Percentiles rank a stretch among this genome's conserved stretches.
Evolutionary conservation across 2,797 vertebrate genomes (phyloP).

Genomic region (Hydrophis major): DNA sequence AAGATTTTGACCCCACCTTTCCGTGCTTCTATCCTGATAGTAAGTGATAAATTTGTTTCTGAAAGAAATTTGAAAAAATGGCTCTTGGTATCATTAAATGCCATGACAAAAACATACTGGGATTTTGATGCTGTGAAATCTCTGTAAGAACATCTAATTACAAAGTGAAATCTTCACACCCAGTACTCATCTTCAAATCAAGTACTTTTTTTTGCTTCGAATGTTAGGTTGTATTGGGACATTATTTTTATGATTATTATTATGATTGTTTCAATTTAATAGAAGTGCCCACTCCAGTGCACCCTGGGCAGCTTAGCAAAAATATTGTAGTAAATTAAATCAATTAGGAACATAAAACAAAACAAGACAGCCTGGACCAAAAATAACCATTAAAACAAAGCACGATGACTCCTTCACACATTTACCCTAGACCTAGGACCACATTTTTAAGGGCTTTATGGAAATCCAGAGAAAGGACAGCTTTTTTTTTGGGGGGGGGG

Average conservation of each 20-base stretch:
- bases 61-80: background rate
- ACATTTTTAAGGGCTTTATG: background rate
- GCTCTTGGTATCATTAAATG: background rate
- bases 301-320: background rate
- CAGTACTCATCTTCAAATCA: background rate
- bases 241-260: background rate
- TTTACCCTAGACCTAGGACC: background rate
- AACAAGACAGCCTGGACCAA: background rate
- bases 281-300: background rate
- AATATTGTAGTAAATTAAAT: background rate
- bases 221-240: background rate
- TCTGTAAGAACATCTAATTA: background rate
- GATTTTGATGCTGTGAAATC: background rate
- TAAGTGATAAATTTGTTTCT: fast-evolving
- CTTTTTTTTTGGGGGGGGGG: too few relatives aligned
- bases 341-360: background rate
- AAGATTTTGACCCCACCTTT: background rate
- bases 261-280: background rate
- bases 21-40: background rate
- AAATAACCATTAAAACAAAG: background rate
- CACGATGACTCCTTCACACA: background rate
- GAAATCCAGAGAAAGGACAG: background rate
- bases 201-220: background rate
- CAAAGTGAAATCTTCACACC: background rate
- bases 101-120: background rate